phyloP scores from a whole-genome alignment of 2,113 vertebrate genomes.

The Coracopsis vasa region DNA sequence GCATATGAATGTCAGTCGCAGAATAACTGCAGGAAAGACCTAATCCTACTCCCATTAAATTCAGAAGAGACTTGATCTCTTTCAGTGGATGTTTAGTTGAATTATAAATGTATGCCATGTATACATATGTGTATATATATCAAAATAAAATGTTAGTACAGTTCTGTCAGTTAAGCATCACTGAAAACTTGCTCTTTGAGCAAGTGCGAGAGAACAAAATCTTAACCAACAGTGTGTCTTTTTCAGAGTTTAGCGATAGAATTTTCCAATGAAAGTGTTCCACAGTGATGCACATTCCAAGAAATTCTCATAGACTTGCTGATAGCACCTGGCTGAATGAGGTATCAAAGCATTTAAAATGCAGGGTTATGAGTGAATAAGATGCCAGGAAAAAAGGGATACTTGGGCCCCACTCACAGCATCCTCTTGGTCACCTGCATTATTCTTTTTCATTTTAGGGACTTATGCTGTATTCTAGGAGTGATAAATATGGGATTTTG shows the following conservation, averaged over 20 bases:
- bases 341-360: neutral
- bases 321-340: neutral
- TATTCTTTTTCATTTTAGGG: conserved; percentile 14
- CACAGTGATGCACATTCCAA: neutral
- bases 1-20: neutral
- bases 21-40: neutral
- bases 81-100: neutral
- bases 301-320: neutral
- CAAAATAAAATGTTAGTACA: neutral
- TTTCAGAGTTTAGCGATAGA: neutral
- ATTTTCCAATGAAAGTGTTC: neutral
- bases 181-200: neutral
- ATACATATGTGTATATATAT: neutral
- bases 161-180: neutral
- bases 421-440: neutral
- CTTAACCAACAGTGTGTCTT: neutral
- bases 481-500: conserved; percentile 14
- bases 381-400: neutral
- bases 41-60: neutral
- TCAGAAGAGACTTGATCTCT: neutral
- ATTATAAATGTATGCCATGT: neutral
- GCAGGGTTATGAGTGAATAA: neutral
- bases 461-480: neutral
- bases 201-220: neutral
- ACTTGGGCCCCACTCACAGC: neutral